These are phyloP conservation scores for Lycocorax pyrrhopterus DNA, from an alignment of 2,113 vertebrate genomes.

Conservation along the genomic window DNA sequence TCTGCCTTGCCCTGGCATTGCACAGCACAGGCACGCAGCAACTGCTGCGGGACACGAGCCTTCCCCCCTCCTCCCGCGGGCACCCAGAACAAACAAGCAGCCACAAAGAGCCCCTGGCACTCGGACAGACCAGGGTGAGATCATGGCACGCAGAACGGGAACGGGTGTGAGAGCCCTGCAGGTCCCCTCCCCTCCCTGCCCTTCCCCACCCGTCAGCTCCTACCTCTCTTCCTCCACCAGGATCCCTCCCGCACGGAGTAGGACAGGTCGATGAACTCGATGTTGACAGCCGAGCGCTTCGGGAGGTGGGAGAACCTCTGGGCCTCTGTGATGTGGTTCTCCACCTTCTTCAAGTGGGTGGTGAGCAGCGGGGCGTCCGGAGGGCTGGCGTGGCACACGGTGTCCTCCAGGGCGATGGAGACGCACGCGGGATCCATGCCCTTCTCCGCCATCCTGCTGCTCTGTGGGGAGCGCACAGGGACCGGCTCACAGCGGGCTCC, in stretches of 20 bases:
- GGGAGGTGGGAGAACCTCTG: constrained; percentile 96
- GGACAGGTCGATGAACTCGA: constrained; percentile 93
- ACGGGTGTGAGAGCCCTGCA: not conserved
- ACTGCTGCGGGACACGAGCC: not conserved
- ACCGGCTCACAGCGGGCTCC: not conserved
- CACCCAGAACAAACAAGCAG: not conserved
- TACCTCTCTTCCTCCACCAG: constrained; percentile 96
- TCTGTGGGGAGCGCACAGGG: constrained; percentile 18
- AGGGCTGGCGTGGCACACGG: constrained; percentile 72
- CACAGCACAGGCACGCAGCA: not conserved
- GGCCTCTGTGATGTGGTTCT: constrained; percentile 97
- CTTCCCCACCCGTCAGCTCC: not conserved
- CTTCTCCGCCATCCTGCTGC: constrained; percentile 83
- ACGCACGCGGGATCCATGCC: constrained; percentile 75
- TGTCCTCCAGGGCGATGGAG: constrained; percentile 89
- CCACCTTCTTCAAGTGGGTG: constrained; percentile 95
- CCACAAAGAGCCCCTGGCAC: not conserved
- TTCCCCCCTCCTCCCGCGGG: not conserved
- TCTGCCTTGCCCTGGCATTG: not conserved
- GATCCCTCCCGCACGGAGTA: constrained; percentile 94
- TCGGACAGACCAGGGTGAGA: not conserved
- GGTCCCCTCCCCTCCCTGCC: not conserved
- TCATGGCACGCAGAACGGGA: not conserved
- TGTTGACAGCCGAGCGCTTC: constrained; percentile 90
- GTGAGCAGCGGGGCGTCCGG: constrained; percentile 86